Evolutionary conservation across 1,140 invertebrate species (phyloP).

Genomic region (Drosophila aff.): DNA sequence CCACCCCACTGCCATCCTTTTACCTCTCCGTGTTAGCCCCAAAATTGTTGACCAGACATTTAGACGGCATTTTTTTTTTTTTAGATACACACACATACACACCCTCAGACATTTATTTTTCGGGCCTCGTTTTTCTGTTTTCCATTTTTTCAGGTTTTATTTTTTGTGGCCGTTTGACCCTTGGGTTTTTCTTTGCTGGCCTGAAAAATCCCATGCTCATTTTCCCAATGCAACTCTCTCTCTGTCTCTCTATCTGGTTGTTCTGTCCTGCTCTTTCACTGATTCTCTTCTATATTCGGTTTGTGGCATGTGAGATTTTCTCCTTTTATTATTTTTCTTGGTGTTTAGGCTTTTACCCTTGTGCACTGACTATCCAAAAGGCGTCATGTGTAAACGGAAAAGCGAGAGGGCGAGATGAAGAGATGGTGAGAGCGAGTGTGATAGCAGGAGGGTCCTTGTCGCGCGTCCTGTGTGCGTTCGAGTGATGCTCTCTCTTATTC

Average conservation of each 20-base stretch:
- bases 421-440: constrained; percentile 12
- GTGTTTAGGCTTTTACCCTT: constrained; percentile 34
- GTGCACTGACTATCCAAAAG: constrained; percentile 41
- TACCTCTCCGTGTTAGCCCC: background rate
- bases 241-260: constrained; percentile 15
- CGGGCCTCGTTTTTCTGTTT: constrained; percentile 11
- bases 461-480: constrained; percentile 28
- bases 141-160: background rate
- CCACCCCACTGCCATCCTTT: constrained; percentile 13
- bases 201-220: constrained; percentile 34
- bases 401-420: constrained; percentile 4
- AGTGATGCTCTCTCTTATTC: constrained; percentile 21
- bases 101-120: constrained; percentile 14
- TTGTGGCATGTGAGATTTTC: constrained; percentile 57
- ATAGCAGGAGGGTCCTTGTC: constrained; percentile 21
- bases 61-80: constrained; percentile 34
- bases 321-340: constrained; percentile 27
- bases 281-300: constrained; percentile 14
- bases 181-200: constrained; percentile 9
- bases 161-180: constrained; percentile 12
- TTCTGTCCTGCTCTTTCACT: constrained; percentile 3
- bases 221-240: constrained; percentile 18
- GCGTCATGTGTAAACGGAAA: constrained; percentile 32
- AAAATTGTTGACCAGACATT: constrained; percentile 55
- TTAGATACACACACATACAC: constrained; percentile 9